Base-by-base conservation (phyloP, 92 coral and sea anemone genomes). In the Umimayanthus chanpuru region DNA sequence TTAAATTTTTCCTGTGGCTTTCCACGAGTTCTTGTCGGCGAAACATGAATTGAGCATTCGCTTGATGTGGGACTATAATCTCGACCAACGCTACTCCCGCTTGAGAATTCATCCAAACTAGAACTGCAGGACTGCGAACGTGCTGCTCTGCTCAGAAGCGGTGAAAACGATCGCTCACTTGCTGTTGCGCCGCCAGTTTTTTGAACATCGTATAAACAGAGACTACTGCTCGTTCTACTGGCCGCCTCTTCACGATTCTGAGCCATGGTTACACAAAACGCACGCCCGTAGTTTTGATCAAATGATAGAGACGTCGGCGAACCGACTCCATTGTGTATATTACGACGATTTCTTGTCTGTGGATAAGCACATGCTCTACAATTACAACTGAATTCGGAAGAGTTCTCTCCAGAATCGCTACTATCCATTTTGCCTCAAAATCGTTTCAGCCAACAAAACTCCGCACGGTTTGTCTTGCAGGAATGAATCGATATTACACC, bases 121-220 rank as follows among this genome's bases (percentile, higher is more conserved):
- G 87, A 68, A 70, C 87, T 83, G n/a, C 43, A 68, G 6, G 87
- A 83, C 18, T 28, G 58, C 10, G 87, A 67, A 25, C 87, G 87
- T 9, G 40, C 55, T 50, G 77, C 32, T 18, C 67, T 50, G 23
- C 26, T 73, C 20, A 70, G 3, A 83, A 47, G 67, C 78, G 87
- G 87, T 30, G 87, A 83, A 83, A 83, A 10, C 25, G 87, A 83
- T 26, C 78, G 87, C 20, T 83, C 87, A 26, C 78, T 68, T 4
- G 87, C 78, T 18, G 87, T 44, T 3, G 78, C 67, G 25, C 29
- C 79, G 64, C 16, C 43, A 10, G 16, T 6, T 70, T 83, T 83
- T 21, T 83, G 77, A 23, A 83, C 87, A 68, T 83, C 87, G 44
- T 83, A 83, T 65, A 83, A 70, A 23, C 87, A 83, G 20, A 83